A percentile compares a stretch with the other conserved stretches of the same genome.
Conservation (phyloP, 2,113 vertebrate genomes). For the Athene cunicularia region DNA sequence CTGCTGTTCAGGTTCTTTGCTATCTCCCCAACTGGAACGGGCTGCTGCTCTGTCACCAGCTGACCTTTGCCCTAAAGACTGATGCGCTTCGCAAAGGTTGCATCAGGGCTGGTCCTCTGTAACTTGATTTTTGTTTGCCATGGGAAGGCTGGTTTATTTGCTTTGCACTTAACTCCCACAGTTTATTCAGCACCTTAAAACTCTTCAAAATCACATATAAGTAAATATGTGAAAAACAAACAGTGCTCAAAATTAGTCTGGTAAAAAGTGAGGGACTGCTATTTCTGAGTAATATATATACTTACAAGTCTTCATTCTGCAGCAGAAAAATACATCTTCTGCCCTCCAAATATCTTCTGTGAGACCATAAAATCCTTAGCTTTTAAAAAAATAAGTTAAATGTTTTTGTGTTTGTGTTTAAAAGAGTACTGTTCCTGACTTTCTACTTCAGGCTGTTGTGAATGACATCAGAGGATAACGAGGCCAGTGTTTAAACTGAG, state of each 20-base stretch:
- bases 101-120: constrained; percentile 7
- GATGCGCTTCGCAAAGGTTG: not conserved
- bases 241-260: not conserved
- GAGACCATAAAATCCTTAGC: not conserved
- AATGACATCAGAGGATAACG: not conserved
- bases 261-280: not conserved
- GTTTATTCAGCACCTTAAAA: constrained; percentile 24
- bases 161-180: not conserved
- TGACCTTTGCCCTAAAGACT: constrained; percentile 52
- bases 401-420: not conserved
- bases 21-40: not conserved
- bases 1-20: not conserved
- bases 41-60: not conserved
- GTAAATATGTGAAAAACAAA: constrained; percentile 39
- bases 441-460: not conserved
- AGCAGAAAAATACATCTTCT: not conserved
- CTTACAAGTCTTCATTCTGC: not conserved
- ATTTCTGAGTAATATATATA: not conserved
- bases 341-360: not conserved
- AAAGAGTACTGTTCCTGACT: not conserved
- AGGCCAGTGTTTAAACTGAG: not conserved
- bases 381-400: not conserved
- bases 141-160: constrained; percentile 37
- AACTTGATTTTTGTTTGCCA: constrained; percentile 51
- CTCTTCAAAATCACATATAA: constrained; percentile 22